phyloP scores from a whole-genome alignment of 2,113 vertebrate genomes.

The Polypterus senegalus region DNA sequence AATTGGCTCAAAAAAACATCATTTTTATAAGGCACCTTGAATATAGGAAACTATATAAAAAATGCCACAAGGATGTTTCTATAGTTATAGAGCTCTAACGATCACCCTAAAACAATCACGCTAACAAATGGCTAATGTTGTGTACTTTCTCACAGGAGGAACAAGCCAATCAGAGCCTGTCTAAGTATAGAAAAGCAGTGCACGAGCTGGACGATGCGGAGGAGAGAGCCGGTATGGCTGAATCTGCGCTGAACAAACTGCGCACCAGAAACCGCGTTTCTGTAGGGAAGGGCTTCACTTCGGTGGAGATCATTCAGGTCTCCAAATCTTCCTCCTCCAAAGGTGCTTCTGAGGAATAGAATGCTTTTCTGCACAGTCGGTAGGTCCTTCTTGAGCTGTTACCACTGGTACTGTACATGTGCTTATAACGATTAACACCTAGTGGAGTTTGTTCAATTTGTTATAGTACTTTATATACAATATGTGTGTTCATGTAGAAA shows the following conservation, averaged over 20 bases:
- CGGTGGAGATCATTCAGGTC: slow-evolving; percentile 47
- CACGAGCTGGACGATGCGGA: slow-evolving; percentile 36
- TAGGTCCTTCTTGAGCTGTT: slow-evolving; percentile 8
- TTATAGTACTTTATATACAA: no score
- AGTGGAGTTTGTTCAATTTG: no score
- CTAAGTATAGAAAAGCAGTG: slow-evolving; percentile 36
- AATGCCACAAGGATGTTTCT: neutral
- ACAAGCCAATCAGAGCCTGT: slow-evolving; percentile 45
- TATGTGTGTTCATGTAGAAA: no score
- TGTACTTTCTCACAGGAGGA: slow-evolving; percentile 32
- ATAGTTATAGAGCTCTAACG: no score
- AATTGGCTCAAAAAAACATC: no score
- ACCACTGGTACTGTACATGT: no score
- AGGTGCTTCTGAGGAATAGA: slow-evolving; percentile 29
- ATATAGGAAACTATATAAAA: no score
- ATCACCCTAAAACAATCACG: neutral
- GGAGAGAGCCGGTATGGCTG: slow-evolving; percentile 34
- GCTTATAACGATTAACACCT: no score
- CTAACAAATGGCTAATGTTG: neutral
- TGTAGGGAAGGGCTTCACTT: slow-evolving; percentile 37
- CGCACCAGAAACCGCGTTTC: slow-evolving; percentile 33
- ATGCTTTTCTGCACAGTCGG: neutral
- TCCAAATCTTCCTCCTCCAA: slow-evolving; percentile 29
- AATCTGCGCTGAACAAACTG: slow-evolving; percentile 44
- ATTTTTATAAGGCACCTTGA: no score